Percentiles rank a stretch among this genome's conserved stretches.
These are phyloP conservation scores for Hypsibius dujardini DNA, from an alignment of 1,140 invertebrate genomes.

Conservation along the genomic window DNA sequence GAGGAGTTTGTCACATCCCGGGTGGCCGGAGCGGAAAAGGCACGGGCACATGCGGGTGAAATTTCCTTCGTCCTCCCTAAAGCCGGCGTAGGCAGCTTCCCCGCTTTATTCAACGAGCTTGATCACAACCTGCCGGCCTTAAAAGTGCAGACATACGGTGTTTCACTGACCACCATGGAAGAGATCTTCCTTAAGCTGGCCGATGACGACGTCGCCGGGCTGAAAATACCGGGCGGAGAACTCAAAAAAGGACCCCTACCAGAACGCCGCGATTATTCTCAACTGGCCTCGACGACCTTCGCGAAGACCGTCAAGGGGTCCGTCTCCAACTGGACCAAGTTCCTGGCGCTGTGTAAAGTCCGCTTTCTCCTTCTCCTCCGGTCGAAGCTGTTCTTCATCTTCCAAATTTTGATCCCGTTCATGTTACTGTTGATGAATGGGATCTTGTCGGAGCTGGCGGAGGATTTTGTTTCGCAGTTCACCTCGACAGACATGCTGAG, in stretches of 20 bases:
- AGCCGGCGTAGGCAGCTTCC: conserved; percentile 51
- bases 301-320: conserved; percentile 18
- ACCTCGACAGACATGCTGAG: conserved; percentile 18
- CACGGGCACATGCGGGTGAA: conserved; percentile 50
- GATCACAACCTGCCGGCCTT: conserved; percentile 46
- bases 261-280: not conserved
- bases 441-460: conserved; percentile 25
- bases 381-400: conserved; percentile 25
- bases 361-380: conserved; percentile 24
- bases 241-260: not conserved
- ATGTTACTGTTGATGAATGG: conserved; percentile 27
- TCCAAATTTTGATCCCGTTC: conserved; percentile 28
- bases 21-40: conserved; percentile 49
- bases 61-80: conserved; percentile 55
- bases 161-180: conserved; percentile 81
- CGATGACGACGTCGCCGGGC: conserved; percentile 34
- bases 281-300: not conserved
- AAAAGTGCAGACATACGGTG: conserved; percentile 65
- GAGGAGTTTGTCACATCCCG: conserved; percentile 44
- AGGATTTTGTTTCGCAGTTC: not conserved
- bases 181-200: conserved; percentile 57
- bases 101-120: conserved; percentile 50
- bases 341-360: conserved; percentile 26
- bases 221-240: conserved; percentile 8
- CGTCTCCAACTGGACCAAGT: conserved; percentile 19